Percentiles rank a stretch among this genome's conserved stretches.
These are phyloP conservation scores for Malthinus flaveolus DNA, from an alignment of 2,888 invertebrate genomes.

Conservation along the genomic window DNA sequence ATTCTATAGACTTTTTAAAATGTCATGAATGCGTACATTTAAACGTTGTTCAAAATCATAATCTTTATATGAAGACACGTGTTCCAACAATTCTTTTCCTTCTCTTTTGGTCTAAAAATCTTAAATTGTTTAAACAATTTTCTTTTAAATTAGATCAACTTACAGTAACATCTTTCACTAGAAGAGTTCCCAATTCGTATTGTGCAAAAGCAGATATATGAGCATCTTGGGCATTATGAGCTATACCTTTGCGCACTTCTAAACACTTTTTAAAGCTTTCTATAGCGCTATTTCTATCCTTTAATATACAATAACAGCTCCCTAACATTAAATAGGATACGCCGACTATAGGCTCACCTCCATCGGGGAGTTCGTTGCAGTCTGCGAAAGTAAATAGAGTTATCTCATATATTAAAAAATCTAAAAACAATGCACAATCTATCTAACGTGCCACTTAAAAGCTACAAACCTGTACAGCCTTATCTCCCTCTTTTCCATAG, in stretches of 20 bases:
- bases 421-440: too few relatives aligned
- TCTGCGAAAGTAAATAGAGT: slow-evolving; percentile 41
- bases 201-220: slow-evolving; percentile 68
- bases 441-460: too few relatives aligned
- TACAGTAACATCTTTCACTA: slow-evolving; percentile 54
- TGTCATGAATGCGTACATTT: slow-evolving; percentile 63
- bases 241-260: slow-evolving; percentile 40
- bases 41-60: slow-evolving; percentile 71
- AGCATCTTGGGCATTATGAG: slow-evolving; percentile 50
- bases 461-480: too few relatives aligned
- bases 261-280: slow-evolving; percentile 51
- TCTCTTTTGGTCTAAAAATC: slow-evolving; percentile 58
- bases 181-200: slow-evolving; percentile 64
- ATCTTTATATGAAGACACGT: slow-evolving; percentile 61
- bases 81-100: slow-evolving; percentile 57
- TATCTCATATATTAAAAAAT: too few relatives aligned
- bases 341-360: slow-evolving; percentile 60
- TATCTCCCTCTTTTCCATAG: too few relatives aligned
- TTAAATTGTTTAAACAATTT: slow-evolving; percentile 4
- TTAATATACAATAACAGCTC: slow-evolving; percentile 55
- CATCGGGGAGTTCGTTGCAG: slow-evolving; percentile 39
- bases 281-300: slow-evolving; percentile 50
- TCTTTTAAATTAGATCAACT: slow-evolving; percentile 10
- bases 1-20: slow-evolving; percentile 45
- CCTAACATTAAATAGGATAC: slow-evolving; percentile 59